Evolutionary conservation across 2,797 vertebrate species (phyloP).

Genomic region (Poeciliopsis infans): DNA sequence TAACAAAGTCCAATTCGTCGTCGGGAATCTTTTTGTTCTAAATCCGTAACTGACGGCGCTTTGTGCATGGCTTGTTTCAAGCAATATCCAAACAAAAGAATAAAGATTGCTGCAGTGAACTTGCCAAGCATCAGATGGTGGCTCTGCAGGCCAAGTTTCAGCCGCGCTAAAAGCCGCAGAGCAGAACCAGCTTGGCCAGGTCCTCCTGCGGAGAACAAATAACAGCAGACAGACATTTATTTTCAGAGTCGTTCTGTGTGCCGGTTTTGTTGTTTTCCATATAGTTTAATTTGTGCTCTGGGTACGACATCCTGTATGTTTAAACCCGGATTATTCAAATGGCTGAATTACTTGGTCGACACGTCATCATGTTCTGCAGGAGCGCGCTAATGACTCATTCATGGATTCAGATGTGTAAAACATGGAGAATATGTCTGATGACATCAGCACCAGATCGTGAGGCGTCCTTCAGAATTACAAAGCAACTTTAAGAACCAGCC

Average conservation of each 20-base stretch:
- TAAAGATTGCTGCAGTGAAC: conserved; percentile 4
- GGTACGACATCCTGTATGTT: not conserved
- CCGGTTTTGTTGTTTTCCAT: not conserved
- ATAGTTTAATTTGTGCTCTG: not conserved
- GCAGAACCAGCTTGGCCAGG: not conserved
- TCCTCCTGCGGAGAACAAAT: conserved; percentile 5
- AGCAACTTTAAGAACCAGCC: not conserved
- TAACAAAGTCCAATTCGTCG: conserved; percentile 17
- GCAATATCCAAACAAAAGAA: conserved; percentile 7
- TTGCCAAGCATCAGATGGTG: conserved; percentile 15
- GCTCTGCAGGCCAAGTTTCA: conserved; percentile 6
- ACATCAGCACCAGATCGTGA: too few species aligned
- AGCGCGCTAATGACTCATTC: not conserved
- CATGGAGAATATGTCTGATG: not conserved
- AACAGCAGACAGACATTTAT: not conserved
- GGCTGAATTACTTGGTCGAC: not conserved
- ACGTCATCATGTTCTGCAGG: not conserved
- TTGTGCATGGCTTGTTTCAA: not conserved
- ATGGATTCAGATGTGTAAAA: not conserved
- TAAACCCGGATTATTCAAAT: not conserved
- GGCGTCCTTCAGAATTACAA: not conserved
- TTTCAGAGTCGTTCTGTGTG: not conserved
- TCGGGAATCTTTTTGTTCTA: not conserved
- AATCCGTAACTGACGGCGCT: not conserved
- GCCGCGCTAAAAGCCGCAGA: not conserved